A percentile compares a stretch with the other conserved stretches of the same genome.
Evolutionary conservation across 1,140 invertebrate species (phyloP).

Genomic region (Sarcophaga peregrina): DNA sequence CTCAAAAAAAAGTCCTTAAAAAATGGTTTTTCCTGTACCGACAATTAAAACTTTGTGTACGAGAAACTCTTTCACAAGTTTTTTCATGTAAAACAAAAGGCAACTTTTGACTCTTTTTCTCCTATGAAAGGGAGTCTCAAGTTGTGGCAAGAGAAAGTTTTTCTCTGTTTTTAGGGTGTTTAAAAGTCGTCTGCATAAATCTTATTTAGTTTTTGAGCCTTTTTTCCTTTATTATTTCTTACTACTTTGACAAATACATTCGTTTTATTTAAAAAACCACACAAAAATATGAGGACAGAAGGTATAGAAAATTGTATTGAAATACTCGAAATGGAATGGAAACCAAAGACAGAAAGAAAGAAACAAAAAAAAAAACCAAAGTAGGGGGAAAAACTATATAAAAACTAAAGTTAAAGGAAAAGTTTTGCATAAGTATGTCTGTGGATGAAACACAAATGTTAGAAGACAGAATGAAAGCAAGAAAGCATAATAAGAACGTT

Average conservation of each 20-base stretch:
- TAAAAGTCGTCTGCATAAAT: slow-evolving; percentile 15
- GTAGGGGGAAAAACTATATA: background rate
- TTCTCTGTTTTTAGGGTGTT: background rate
- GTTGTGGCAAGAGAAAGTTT: no score
- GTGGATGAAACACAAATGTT: background rate
- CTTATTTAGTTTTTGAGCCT: background rate
- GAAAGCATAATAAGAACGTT: background rate
- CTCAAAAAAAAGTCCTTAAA: no score
- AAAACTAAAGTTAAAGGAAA: background rate
- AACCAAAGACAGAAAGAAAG: background rate
- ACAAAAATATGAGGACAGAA: background rate
- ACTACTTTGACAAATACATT: background rate
- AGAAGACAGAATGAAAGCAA: background rate
- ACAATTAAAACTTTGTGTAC: no score
- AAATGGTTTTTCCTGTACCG: no score
- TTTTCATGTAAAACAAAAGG: no score
- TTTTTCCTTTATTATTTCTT: background rate
- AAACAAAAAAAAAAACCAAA: background rate
- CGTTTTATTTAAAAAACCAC: background rate
- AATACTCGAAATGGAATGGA: background rate
- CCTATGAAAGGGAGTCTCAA: no score
- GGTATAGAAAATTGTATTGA: background rate
- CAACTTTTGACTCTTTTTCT: no score
- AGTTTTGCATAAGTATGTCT: background rate
- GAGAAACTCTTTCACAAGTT: no score